These are phyloP conservation scores for Propithecus deckenii DNA, from an alignment of 2,797 vertebrate species.

Conservation along the genomic window DNA sequence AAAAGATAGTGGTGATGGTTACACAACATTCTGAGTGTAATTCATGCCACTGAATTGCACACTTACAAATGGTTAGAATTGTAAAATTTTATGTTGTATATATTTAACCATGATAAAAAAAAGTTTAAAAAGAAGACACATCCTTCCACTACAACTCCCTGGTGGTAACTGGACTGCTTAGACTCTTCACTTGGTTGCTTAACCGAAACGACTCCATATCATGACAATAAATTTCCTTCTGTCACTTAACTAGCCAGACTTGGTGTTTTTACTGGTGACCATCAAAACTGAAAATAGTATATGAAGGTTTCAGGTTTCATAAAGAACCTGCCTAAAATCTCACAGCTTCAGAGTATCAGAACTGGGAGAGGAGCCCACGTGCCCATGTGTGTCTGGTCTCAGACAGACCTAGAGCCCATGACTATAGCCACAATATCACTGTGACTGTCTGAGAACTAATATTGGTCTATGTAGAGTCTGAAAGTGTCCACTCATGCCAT, in stretches of 20 bases:
- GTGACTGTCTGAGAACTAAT: background rate
- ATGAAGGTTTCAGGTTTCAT: background rate
- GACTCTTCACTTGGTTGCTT: background rate
- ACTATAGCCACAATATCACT: background rate
- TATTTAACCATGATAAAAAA: background rate
- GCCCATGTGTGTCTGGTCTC: background rate
- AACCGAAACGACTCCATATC: background rate
- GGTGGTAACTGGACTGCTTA: background rate
- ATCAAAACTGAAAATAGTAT: background rate
- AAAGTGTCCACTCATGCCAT: background rate
- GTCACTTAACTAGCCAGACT: background rate
- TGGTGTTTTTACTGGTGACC: background rate
- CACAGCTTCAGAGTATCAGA: background rate
- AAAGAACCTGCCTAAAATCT: background rate
- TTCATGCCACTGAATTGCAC: background rate
- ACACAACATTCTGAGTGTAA: background rate
- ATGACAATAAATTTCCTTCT: background rate
- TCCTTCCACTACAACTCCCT: background rate
- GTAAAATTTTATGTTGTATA: background rate
- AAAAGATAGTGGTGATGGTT: background rate
- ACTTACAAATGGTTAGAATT: background rate
- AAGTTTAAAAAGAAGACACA: background rate
- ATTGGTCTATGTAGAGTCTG: background rate
- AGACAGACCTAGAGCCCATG: background rate
- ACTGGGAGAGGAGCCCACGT: background rate